Percentiles rank a stretch among this genome's conserved stretches.
These are phyloP conservation scores for Rallus limicola DNA, from an alignment of 2,113 vertebrate species.

Conservation along the genomic window DNA sequence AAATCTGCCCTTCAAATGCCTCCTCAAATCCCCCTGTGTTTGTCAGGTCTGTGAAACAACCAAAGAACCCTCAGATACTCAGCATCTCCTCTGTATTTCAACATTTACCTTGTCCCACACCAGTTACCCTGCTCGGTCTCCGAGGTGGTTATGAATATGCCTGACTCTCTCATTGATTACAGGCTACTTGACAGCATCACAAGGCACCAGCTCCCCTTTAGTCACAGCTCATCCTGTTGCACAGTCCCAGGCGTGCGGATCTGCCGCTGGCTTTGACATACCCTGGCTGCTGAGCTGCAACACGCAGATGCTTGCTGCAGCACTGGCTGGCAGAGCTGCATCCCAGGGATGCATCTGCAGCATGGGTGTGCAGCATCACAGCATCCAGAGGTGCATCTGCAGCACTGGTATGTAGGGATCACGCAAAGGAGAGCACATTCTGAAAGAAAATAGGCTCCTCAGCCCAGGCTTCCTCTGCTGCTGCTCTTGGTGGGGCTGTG, in stretches of 20 bases:
- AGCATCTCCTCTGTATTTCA: not conserved
- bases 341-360: not conserved
- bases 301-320: not conserved
- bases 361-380: not conserved
- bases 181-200: not conserved
- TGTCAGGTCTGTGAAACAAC: not conserved
- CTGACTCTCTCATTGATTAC: not conserved
- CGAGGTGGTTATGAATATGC: not conserved
- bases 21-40: not conserved
- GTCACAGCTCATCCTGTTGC: not conserved
- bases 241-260: not conserved
- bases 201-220: not conserved
- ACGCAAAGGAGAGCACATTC: not conserved
- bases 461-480: not conserved
- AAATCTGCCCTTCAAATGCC: not conserved
- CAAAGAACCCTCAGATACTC: not conserved
- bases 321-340: not conserved
- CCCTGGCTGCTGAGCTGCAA: not conserved
- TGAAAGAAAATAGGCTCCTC: not conserved
- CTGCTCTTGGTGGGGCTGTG: not conserved
- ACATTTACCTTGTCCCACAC: not conserved
- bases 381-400: not conserved
- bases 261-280: accelerated
- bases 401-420: not conserved
- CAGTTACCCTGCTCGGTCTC: not conserved